Percentiles rank a stretch among this genome's conserved stretches.
Evolutionary conservation across 2,797 vertebrate species (phyloP).

Genomic region (Nyctibius grandis): DNA sequence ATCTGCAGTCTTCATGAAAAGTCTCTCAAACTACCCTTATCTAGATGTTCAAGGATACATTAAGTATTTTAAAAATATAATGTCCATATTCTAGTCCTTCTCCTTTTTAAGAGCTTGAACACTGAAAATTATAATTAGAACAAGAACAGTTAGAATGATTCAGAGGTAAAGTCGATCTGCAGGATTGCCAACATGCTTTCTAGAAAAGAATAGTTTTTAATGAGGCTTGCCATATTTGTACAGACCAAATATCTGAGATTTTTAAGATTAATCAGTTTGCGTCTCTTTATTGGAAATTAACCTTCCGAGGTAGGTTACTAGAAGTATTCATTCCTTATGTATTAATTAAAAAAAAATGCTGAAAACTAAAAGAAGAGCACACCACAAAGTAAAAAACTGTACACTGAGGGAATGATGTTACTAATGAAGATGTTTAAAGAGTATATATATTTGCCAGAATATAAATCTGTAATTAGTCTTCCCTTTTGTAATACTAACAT

Average conservation of each 20-base stretch:
- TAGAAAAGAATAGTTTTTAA: not conserved
- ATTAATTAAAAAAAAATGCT: not conserved
- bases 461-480: slow-evolving; percentile 57
- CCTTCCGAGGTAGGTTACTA: not conserved
- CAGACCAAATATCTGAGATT: not conserved
- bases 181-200: not conserved
- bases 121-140: not conserved
- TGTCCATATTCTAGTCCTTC: not conserved
- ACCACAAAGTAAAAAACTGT: not conserved
- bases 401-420: not conserved
- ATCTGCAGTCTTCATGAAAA: not conserved
- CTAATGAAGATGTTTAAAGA: not conserved
- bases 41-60: not conserved
- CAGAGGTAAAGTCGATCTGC: not conserved
- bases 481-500: slow-evolving; percentile 37
- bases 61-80: not conserved
- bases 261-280: not conserved
- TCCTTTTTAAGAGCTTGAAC: not conserved
- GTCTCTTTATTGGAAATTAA: not conserved
- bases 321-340: not conserved
- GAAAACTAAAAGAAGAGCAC: not conserved
- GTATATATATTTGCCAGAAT: not conserved
- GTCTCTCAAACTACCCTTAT: not conserved
- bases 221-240: not conserved
- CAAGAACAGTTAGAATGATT: not conserved